phyloP scores from a whole-genome alignment of 2,888 invertebrate genomes.

The Ormyrus labotus region DNA sequence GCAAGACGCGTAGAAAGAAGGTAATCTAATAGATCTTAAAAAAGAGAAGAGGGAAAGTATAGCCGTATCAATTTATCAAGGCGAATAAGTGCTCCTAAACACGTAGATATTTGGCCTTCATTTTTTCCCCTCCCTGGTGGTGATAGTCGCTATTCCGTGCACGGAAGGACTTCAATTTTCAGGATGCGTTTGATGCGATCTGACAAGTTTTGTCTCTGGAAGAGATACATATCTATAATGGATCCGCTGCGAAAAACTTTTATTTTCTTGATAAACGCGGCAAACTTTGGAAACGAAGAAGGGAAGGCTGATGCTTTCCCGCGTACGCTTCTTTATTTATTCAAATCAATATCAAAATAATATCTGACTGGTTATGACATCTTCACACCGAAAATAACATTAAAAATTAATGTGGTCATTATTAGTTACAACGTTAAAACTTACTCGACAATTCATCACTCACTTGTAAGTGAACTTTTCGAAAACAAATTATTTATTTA shows the following conservation, averaged over 20 bases:
- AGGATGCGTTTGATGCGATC: constrained; percentile 18
- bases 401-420: background rate
- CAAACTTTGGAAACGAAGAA: no score
- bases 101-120: constrained; percentile 41
- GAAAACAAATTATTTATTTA: no score
- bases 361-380: background rate
- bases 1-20: background rate
- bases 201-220: constrained; percentile 27
- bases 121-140: background rate
- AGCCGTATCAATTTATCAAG: constrained; percentile 32
- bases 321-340: background rate
- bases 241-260: constrained; percentile 1
- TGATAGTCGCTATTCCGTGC: constrained; percentile 4
- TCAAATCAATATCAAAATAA: constrained; percentile 23
- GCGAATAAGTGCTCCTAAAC: constrained; percentile 29
- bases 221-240: constrained; percentile 36
- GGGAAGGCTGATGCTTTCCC: background rate
- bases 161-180: background rate
- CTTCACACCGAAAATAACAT: background rate
- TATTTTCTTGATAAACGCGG: constrained; percentile 10
- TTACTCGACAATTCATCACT: no score
- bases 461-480: no score
- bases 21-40: constrained; percentile 38
- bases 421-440: no score
- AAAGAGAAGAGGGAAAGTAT: constrained; percentile 10